Base-by-base conservation (phyloP, 1,140 invertebrate genomes). In the Papilio helenus region DNA sequence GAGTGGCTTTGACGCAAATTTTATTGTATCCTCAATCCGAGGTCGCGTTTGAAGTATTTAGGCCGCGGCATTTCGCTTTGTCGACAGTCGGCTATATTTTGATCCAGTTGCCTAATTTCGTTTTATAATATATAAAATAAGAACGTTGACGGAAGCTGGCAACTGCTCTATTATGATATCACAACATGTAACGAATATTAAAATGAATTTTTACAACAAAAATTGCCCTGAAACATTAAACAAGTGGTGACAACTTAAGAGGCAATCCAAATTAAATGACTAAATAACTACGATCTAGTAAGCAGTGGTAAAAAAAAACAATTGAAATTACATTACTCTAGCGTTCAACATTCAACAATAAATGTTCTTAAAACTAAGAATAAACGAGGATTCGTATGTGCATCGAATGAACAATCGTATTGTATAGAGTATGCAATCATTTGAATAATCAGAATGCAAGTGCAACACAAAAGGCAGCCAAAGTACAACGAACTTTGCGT, bases 11-110 rank as follows among this genome's bases (percentile, higher is more conserved):
- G 34, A 65, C 51, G 76, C 29, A 65, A 77, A 77, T 65, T 77
- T 77, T 77, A 65, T 77, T 77, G 76, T 77, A 77, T 77, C 76
- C 55, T 65, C 34, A 77, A 77, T 77, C 76, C 76, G 55, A 77
- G 76, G 76, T 77, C 34, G 76, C 76, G 76, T 77, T 77, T 77
- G 76, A 77, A 65, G 76, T 77, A 77, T 77, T 77, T 77, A 77
- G 76, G 76, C 55, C 55, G 55, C 76, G 55, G 76, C 58, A 65
- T 77, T 77, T 65, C 58, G 29, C 58, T 77, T 77, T 61, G 58
- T 65, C 58, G 76, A 77, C 76, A 65, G 76, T 16, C 76, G 76
- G 76, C 55, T 77, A 65, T 77, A 76, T 77, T 77, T 77, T 77
- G 76, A 77, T 77, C 76, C 76, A 61, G 51, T 77, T 42, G 76